Evolutionary conservation across 2,113 vertebrate genomes (phyloP).

Genomic region (Lampris incognitus): DNA sequence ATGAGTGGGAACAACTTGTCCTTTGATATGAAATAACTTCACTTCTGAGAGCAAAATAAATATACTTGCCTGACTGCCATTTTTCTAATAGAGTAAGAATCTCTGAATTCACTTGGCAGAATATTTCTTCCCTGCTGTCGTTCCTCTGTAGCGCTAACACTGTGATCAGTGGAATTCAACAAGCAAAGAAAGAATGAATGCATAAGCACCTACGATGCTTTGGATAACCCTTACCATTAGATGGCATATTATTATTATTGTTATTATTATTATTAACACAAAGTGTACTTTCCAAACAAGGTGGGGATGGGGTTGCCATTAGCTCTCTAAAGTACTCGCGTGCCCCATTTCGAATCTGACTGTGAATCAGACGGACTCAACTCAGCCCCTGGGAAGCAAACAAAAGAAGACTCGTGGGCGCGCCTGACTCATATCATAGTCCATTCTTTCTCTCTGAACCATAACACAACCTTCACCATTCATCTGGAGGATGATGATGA

Average conservation of each 20-base stretch:
- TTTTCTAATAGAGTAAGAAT: no score
- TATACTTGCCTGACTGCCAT: no score
- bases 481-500: conserved; percentile 25
- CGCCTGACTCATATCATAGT: conserved; percentile 9
- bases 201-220: not conserved
- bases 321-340: not conserved
- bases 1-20: no score
- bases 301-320: conserved; percentile 11
- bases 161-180: no score
- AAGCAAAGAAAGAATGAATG: no score
- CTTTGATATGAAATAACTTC: no score
- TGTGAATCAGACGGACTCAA: conserved; percentile 27
- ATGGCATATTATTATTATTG: not conserved
- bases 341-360: not conserved
- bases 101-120: no score
- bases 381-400: conserved; percentile 1
- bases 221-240: not conserved
- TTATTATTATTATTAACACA: not conserved
- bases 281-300: conserved; percentile 7
- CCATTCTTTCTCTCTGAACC: conserved; percentile 8
- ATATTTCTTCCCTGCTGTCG: no score
- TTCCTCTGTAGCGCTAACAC: no score
- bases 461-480: conserved; percentile 49
- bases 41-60: no score
- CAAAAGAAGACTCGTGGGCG: conserved; percentile 15